phyloP scores from a whole-genome alignment of 2,113 vertebrate genomes.

The Serilophus lunatus region DNA sequence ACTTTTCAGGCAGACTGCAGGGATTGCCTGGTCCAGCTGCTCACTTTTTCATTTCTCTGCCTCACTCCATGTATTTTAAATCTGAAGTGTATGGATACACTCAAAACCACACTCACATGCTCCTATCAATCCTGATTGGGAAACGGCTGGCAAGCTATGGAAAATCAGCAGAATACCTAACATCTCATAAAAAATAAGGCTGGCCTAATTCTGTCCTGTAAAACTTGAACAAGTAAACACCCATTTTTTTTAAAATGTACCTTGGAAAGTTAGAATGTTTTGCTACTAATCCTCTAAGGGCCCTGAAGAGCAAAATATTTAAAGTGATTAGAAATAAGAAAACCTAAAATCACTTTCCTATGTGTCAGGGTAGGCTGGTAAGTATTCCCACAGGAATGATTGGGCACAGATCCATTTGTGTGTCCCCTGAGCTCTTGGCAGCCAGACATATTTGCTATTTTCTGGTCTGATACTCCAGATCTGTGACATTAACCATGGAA shows the following conservation, averaged over 20 bases:
- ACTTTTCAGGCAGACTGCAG: not conserved
- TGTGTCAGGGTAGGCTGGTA: not conserved
- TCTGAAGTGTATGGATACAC: not conserved
- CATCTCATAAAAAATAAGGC: not conserved
- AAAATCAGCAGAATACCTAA: not conserved
- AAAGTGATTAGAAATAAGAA: not conserved
- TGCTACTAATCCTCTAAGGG: not conserved
- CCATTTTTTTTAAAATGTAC: not conserved
- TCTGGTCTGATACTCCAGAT: not conserved
- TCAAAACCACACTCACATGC: not conserved
- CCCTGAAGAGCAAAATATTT: not conserved
- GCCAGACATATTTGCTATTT: not conserved
- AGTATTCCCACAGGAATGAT: not conserved
- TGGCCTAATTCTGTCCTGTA: not conserved
- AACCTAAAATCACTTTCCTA: not conserved
- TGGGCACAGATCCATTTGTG: not conserved
- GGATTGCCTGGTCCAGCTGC: not conserved
- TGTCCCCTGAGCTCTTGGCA: not conserved
- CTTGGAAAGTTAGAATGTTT: not conserved
- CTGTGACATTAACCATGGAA: not conserved
- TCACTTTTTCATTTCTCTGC: not conserved
- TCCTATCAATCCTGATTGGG: not conserved
- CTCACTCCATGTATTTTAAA: not conserved
- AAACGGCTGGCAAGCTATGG: not conserved
- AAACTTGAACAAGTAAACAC: not conserved